A percentile compares a stretch with the other conserved stretches of the same genome.
phyloP scores from a whole-genome alignment of 2,888 invertebrate species.

The Polylopha cassiicola region DNA sequence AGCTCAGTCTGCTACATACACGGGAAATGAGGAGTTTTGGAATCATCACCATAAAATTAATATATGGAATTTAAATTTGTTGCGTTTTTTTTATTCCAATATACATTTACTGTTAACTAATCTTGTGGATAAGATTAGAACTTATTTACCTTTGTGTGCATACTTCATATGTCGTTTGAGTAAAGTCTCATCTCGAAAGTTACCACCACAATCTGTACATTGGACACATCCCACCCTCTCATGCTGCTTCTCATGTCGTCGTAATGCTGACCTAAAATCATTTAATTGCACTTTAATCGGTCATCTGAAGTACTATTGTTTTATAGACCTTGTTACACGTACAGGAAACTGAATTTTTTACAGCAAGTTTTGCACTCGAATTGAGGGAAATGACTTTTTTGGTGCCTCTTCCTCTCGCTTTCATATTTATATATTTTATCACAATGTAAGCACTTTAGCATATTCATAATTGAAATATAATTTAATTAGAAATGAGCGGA shows the following conservation, averaged over 20 bases:
- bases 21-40: too few relatives aligned
- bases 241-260: conserved; percentile 65
- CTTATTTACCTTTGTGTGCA: conserved; percentile 59
- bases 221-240: conserved; percentile 50
- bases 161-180: conserved; percentile 62
- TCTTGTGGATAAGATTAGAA: not conserved
- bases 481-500: too few relatives aligned
- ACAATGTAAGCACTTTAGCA: conserved; percentile 48
- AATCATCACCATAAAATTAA: too few relatives aligned
- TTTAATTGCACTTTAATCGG: conserved; percentile 1
- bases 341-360: conserved; percentile 71
- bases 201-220: conserved; percentile 52
- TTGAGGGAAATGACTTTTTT: conserved; percentile 56
- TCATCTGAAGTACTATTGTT: too few relatives aligned
- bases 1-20: too few relatives aligned
- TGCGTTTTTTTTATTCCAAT: too few relatives aligned
- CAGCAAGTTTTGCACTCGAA: conserved; percentile 59
- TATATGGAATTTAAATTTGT: not conserved
- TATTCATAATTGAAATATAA: conserved; percentile 20
- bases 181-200: conserved; percentile 57
- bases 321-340: too few relatives aligned
- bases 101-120: too few relatives aligned
- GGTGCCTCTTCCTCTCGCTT: conserved; percentile 64
- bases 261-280: conserved; percentile 58
- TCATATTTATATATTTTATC: conserved; percentile 59